Evolutionary conservation across 2,113 vertebrate genomes (phyloP).

Genomic region (Nibea coibor): DNA sequence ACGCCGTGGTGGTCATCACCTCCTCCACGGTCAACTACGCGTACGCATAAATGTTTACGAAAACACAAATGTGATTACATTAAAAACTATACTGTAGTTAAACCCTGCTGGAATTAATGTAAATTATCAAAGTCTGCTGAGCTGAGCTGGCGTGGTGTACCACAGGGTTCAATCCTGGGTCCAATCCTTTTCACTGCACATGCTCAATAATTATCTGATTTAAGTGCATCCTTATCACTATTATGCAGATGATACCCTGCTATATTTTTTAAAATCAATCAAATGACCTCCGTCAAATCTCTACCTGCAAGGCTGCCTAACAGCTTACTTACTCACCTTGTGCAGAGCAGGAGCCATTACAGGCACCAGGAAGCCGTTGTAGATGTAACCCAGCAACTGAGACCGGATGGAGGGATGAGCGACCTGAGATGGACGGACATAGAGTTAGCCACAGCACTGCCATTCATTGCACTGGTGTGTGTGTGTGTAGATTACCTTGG

Average conservation of each 20-base stretch:
- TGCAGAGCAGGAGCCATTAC: conserved; percentile 96
- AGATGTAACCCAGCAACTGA: conserved; percentile 95
- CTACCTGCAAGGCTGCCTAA: too few species aligned
- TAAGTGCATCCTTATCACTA: too few species aligned
- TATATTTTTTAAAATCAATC: too few species aligned
- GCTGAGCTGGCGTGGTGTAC: too few species aligned
- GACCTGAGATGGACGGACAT: conserved; percentile 78
- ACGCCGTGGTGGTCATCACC: conserved; percentile 96
- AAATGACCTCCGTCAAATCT: too few species aligned
- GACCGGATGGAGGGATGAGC: conserved; percentile 91
- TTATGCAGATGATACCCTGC: too few species aligned
- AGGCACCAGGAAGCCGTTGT: conserved; percentile 96
- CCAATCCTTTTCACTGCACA: too few species aligned
- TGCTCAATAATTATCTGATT: too few species aligned
- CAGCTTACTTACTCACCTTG: conserved; percentile 86
- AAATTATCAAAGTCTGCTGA: too few species aligned
- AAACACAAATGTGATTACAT: background rate
- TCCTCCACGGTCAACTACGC: conserved; percentile 93
- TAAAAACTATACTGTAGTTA: too few species aligned
- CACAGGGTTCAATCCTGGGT: too few species aligned
- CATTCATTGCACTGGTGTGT: background rate
- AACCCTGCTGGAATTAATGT: too few species aligned
- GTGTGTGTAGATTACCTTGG: conserved; percentile 84
- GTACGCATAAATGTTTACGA: background rate
- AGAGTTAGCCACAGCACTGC: background rate